phyloP scores from a whole-genome alignment of 2,888 invertebrate genomes.

The Heliconius cydno region DNA sequence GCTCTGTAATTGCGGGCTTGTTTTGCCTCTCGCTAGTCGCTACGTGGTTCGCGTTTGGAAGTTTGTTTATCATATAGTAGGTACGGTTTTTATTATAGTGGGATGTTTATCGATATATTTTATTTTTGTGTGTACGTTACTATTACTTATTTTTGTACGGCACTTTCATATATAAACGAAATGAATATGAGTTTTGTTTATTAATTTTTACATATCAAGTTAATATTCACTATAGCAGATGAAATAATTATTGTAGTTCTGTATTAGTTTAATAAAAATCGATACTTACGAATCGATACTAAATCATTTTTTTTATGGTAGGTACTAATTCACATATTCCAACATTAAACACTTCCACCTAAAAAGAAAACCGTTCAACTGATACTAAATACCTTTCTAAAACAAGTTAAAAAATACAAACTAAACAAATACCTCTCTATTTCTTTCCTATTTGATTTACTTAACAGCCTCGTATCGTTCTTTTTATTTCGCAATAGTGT shows the following conservation, averaged over 20 bases:
- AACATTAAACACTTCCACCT: too few species aligned
- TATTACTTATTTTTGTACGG: neutral
- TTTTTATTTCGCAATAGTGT: constrained; percentile 24
- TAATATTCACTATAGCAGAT: too few species aligned
- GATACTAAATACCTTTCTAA: too few species aligned
- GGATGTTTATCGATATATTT: constrained; percentile 8
- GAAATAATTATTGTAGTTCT: too few species aligned
- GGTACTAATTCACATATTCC: neutral
- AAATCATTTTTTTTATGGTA: neutral
- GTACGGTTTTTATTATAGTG: constrained; percentile 9
- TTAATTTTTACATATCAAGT: neutral
- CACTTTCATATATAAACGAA: neutral
- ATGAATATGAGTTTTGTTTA: neutral
- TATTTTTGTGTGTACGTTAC: constrained; percentile 14
- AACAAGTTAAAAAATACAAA: neutral
- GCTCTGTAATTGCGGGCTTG: constrained; percentile 50
- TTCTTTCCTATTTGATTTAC: neutral
- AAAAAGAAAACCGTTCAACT: too few species aligned
- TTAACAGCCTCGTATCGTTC: constrained; percentile 15
- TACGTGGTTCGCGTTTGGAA: constrained; percentile 42
- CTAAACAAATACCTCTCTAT: neutral
- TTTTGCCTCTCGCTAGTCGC: constrained; percentile 39
- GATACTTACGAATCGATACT: neutral
- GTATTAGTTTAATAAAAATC: neutral
- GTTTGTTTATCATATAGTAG: constrained; percentile 37